Evolutionary conservation across 1,140 invertebrate species (phyloP), one percentile per base, ranked within the genome.

Genomic region (Triops longicaudatus): DNA sequence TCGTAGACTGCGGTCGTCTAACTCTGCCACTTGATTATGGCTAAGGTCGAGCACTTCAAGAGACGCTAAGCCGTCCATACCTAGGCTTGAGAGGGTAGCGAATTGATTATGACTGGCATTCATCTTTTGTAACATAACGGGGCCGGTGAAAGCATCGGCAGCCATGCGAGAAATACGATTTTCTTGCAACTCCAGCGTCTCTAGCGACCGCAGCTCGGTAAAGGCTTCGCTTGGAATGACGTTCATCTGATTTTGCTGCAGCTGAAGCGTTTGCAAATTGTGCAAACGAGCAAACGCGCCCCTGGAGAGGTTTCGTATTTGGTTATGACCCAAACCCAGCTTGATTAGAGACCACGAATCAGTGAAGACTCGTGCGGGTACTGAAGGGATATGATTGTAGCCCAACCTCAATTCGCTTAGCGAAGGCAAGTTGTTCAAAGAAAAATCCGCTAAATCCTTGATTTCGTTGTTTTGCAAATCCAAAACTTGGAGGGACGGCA

Each of bases 151-250:
- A 0, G 92, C 92, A 80, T 90, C 88, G n/a, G 86, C 86, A 0
- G 91, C 90, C 72, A 95, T 89, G 79, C 88, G 88, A 77, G 84
- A 85, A 41, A 93, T 82, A 73, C 88, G 86, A 83, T 96, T 96
- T 80, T 94, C 89, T 84, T 95, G 92, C 43, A 96, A 84, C 82
- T 95, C 92, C 1, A 92, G 86, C 50, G 84, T 87, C 83, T 91
- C 88, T 12, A 96, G 84, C 41, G 89, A 87, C 0, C 90, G 91
- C 1, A 96, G 84, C 82, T 93, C 90, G 74, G 89, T 88, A 83
- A 95, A 93, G 10, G 91, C 90, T 37, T 88, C 88, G 82, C 90
- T 90, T 50, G 91, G 90, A 63, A 90, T 85, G 11, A 82, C 82
- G 80, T 86, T 73, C 11, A 87, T 83, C 80, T 89, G 88, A 84